Percentiles rank a stretch among this genome's conserved stretches.
phyloP scores from a whole-genome alignment of 2,888 invertebrate genomes.

The Netelia melanura region DNA sequence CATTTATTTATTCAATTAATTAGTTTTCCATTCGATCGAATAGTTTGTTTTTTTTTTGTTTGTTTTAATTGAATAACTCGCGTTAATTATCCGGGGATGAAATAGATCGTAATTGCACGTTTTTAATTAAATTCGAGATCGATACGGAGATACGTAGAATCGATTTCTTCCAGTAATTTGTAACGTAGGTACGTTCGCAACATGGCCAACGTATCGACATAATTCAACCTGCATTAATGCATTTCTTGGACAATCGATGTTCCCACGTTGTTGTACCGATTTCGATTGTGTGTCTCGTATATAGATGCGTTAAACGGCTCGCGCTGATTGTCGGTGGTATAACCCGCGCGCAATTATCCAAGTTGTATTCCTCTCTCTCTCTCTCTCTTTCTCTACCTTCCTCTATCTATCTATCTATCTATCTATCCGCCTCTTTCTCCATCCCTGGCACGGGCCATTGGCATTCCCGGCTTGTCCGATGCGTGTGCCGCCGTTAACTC shows the following conservation, averaged over 20 bases:
- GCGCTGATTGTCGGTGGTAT: constrained; percentile 50
- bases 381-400: not conserved
- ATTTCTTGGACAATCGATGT: constrained; percentile 44
- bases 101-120: no score
- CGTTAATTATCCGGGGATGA: no score
- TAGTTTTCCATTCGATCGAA: no score
- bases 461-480: constrained; percentile 56
- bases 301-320: constrained; percentile 41
- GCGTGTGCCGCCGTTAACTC: constrained; percentile 49
- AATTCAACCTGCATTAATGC: not conserved
- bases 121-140: no score
- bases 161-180: constrained; percentile 8
- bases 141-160: no score
- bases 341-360: constrained; percentile 55
- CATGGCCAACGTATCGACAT: no score
- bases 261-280: constrained; percentile 27
- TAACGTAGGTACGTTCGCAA: not conserved
- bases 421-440: not conserved
- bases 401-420: not conserved
- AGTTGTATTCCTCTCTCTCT: not conserved
- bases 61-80: no score
- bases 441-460: constrained; percentile 39
- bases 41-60: no score
- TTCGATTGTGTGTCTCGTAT: constrained; percentile 32
- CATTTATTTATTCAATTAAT: no score